These are phyloP conservation scores for Tyto alba DNA, from an alignment of 2,113 vertebrate genomes.

Conservation along the genomic window DNA sequence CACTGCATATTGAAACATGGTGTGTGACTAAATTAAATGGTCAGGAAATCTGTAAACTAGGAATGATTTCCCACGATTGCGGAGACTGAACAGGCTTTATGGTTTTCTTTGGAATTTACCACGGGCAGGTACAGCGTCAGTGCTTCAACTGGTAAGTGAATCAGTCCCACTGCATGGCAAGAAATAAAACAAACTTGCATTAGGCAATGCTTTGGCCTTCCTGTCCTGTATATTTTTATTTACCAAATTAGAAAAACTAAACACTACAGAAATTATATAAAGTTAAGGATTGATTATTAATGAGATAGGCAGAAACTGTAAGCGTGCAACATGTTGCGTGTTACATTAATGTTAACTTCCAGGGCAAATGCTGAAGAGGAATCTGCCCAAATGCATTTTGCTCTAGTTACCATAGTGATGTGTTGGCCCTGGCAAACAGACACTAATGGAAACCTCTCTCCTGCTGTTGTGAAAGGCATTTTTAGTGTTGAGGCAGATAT, in stretches of 20 bases:
- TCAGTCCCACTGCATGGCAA: neutral
- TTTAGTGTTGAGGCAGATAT: neutral
- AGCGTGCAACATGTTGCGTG: rapidly evolving
- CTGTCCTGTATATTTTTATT: neutral
- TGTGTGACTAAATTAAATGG: neutral
- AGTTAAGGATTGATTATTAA: neutral
- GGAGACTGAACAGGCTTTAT: neutral
- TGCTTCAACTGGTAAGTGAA: neutral
- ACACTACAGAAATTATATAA: neutral
- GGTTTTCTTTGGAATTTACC: neutral
- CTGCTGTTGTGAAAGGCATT: neutral
- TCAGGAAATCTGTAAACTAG: neutral
- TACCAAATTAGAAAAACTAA: neutral
- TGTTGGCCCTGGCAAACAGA: neutral
- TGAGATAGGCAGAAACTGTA: neutral
- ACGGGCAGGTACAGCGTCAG: neutral
- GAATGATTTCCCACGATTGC: neutral
- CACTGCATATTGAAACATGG: neutral
- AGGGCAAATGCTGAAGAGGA: neutral
- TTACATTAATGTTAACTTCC: neutral
- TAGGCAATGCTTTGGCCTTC: neutral
- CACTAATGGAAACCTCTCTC: neutral
- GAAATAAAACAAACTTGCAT: neutral
- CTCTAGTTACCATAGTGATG: neutral
- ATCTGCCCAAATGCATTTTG: neutral